Evolutionary conservation across 2,888 invertebrate genomes (phyloP), one percentile per base, ranked within the genome.

Genomic region (Aromia moschata): DNA sequence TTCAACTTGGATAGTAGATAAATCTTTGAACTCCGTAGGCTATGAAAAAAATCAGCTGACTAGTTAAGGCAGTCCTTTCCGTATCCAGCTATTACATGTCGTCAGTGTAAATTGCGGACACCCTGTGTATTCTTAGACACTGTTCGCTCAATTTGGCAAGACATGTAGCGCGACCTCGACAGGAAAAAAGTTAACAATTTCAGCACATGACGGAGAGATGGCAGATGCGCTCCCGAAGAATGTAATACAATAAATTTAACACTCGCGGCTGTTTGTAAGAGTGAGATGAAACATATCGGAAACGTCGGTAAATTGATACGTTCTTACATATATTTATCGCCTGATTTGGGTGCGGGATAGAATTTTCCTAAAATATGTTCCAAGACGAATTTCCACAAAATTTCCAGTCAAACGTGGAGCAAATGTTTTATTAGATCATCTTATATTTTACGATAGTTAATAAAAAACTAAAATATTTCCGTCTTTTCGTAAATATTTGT

Each of bases 71-170:
- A n/a, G n/a, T n/a, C n/a, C n/a, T n/a, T n/a, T n/a, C n/a, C n/a
- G n/a, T n/a, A n/a, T n/a, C n/a, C n/a, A n/a, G n/a, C n/a, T n/a
- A n/a, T n/a, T n/a, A n/a, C 33, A 57, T 57, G 72, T 69, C 68
- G 60, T n/a, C n/a, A n/a, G n/a, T n/a, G 58, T 70, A 69, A 70
- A 70, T 69, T 62, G 25, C 60, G 43, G 61, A 61, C 59, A 58
- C 60, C 61, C 60, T 58, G 54, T 66, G 58, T 64, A 66, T 67
- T 67, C 69, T 63, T 62, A 3, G 25, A 55, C 62, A 67, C 67
- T 68, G 56, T 62, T 70, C 68, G 67, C 71, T 70, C 65, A 70
- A 71, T 73, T 73, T 72, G 73, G 71, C 67, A 69, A 73, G 71
- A 73, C 73, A 60, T 60, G 70, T 71, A 65, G 55, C 54, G 38